These are phyloP conservation scores for Nymphalis urticae DNA, from an alignment of 2,888 invertebrate genomes.

Conservation along the genomic window DNA sequence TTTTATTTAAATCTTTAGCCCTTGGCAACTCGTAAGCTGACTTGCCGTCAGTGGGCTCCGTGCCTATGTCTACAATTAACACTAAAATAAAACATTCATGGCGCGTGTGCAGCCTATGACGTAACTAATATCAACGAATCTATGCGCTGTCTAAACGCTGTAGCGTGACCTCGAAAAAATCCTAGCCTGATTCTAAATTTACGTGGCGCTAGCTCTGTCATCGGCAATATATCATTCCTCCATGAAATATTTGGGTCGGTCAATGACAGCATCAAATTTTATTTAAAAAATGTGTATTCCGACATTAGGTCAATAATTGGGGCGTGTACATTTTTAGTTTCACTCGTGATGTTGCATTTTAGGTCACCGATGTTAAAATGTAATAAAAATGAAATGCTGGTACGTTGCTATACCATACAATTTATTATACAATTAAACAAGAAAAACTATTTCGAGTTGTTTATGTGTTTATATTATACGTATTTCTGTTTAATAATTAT, in stretches of 20 bases:
- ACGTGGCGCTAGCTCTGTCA: conserved; percentile 60
- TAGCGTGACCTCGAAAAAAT: conserved; percentile 67
- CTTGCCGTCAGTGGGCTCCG: conserved; percentile 39
- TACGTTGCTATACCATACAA: background rate
- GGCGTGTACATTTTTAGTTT: conserved; percentile 41
- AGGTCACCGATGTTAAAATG: conserved; percentile 33
- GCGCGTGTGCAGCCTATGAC: conserved; percentile 56
- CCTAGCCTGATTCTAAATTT: conserved; percentile 66
- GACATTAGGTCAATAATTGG: conserved; percentile 48
- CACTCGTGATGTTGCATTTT: conserved; percentile 28
- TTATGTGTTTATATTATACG: no score
- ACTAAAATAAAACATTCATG: conserved; percentile 47
- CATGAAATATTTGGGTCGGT: conserved; percentile 70
- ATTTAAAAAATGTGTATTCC: conserved; percentile 46
- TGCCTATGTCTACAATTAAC: conserved; percentile 45
- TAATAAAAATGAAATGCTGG: conserved; percentile 16
- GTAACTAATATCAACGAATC: conserved; percentile 55
- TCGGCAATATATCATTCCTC: conserved; percentile 63
- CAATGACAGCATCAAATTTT: conserved; percentile 63
- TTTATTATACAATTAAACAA: conserved; percentile 1
- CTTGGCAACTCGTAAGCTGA: conserved; percentile 37
- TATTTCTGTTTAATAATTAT: no score
- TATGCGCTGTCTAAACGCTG: conserved; percentile 50
- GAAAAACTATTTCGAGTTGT: background rate
- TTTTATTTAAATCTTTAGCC: conserved; percentile 19